Conservation (phyloP, 1,140 invertebrate species). For the Andricus grossulariae region DNA sequence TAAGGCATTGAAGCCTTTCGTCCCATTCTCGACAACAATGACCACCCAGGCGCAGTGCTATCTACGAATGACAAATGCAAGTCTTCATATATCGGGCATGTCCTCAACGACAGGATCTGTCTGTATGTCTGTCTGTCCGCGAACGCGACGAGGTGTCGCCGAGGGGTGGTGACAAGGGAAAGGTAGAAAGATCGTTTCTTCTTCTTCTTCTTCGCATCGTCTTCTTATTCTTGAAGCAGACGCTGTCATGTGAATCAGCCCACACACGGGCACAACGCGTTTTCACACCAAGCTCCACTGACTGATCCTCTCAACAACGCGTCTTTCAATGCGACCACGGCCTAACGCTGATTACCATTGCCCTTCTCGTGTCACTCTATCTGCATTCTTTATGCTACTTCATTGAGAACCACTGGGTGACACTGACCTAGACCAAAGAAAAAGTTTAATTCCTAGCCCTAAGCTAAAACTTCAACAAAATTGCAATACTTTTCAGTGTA, state of each 20-base stretch:
- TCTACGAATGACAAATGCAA: constrained; percentile 62
- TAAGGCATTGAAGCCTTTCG: constrained; percentile 50
- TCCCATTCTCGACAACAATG: constrained; percentile 46
- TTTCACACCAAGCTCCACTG: constrained; percentile 55
- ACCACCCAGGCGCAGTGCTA: constrained; percentile 55
- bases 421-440: constrained; percentile 39
- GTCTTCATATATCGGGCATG: constrained; percentile 41
- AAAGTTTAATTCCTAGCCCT: not conserved
- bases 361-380: constrained; percentile 57
- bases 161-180: constrained; percentile 4
- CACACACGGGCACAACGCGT: constrained; percentile 42
- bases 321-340: constrained; percentile 62
- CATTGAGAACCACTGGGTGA: constrained; percentile 51
- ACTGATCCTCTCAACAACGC: constrained; percentile 71
- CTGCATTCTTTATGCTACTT: constrained; percentile 55
- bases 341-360: constrained; percentile 66
- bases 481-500: too few species aligned
- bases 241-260: constrained; percentile 58
- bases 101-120: constrained; percentile 48
- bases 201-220: constrained; percentile 39
- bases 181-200: constrained; percentile 34
- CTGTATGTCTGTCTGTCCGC: constrained; percentile 33
- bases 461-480: too few species aligned
- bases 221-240: constrained; percentile 38
- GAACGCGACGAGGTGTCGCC: constrained; percentile 37